Evolutionary conservation across 2,797 vertebrate genomes (phyloP).

Genomic region (Clarias laeviceps): DNA sequence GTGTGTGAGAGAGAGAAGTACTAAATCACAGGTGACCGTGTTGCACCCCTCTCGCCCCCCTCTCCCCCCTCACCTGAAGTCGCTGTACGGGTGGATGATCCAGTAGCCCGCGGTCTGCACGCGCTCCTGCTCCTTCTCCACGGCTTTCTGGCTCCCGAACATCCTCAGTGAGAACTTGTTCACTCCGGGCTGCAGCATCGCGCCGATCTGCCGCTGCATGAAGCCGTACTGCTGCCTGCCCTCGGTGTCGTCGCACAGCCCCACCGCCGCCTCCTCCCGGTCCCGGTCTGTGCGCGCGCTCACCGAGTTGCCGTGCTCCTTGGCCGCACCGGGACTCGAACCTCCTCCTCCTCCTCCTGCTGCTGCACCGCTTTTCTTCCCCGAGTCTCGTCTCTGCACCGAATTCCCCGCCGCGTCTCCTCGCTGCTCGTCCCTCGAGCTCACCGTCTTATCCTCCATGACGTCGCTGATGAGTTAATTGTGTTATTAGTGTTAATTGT

Average conservation of each 20-base stretch:
- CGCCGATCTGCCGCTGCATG: conserved; percentile 96
- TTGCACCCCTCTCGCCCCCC: not conserved
- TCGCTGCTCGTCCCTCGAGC: conserved; percentile 88
- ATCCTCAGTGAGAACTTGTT: conserved; percentile 99
- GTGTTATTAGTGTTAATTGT: not conserved
- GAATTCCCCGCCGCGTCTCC: conserved; percentile 86
- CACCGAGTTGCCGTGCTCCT: conserved; percentile 94
- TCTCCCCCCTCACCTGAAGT: conserved; percentile 89
- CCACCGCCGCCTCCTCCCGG: conserved; percentile 85
- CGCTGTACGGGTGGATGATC: conserved; percentile 99
- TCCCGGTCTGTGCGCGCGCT: conserved; percentile 83
- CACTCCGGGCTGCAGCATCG: conserved; percentile 97
- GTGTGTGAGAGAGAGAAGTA: not conserved
- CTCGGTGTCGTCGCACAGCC: conserved; percentile 83
- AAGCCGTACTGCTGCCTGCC: conserved; percentile 83
- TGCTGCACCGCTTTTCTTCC: conserved; percentile 73
- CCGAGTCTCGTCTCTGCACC: conserved; percentile 86
- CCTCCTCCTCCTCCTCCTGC: conserved; percentile 18
- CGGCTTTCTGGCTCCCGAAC: conserved; percentile 98
- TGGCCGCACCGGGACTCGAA: conserved; percentile 81
- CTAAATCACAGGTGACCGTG: not conserved
- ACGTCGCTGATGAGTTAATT: conserved; percentile 17
- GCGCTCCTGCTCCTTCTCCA: conserved; percentile 97
- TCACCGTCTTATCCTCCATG: conserved; percentile 88
- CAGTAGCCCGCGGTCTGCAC: conserved; percentile 98